Conservation (phyloP, 2,113 vertebrate genomes). For the Zingel zingel region DNA sequence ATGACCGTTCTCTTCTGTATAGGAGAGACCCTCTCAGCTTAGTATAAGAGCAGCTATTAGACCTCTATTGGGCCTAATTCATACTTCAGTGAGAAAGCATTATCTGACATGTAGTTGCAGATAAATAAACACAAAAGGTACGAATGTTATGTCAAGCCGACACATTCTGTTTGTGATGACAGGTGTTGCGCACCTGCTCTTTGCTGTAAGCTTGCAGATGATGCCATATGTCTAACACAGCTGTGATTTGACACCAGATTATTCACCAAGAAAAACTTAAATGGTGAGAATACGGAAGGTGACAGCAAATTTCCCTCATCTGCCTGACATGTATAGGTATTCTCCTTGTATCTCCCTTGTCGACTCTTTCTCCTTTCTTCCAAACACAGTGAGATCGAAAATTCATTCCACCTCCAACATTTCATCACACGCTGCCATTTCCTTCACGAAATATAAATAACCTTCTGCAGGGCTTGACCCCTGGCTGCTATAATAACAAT, state of each 20-base stretch:
- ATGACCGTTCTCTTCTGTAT: neutral
- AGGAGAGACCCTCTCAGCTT: neutral
- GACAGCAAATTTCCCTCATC: neutral
- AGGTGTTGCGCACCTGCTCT: slow-evolving; percentile 34
- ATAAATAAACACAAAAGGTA: slow-evolving; percentile 12
- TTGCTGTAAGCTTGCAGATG: slow-evolving; percentile 6
- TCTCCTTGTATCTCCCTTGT: neutral
- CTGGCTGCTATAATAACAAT: slow-evolving; percentile 47
- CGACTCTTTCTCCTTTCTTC: neutral
- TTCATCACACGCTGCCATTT: slow-evolving; percentile 34
- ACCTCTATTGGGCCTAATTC: neutral
- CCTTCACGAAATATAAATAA: slow-evolving; percentile 39
- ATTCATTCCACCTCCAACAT: neutral
- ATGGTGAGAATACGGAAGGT: neutral
- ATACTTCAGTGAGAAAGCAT: slow-evolving; percentile 10
- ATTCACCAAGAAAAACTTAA: slow-evolving; percentile 6
- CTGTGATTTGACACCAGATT: slow-evolving; percentile 19
- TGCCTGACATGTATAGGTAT: slow-evolving; percentile 1
- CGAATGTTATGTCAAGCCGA: neutral
- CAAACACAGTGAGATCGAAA: neutral
- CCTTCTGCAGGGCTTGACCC: slow-evolving; percentile 30
- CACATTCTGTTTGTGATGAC: slow-evolving; percentile 28
- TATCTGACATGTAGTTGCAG: neutral
- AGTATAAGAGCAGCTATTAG: neutral
- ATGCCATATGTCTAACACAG: slow-evolving; percentile 22